phyloP scores from a whole-genome alignment of 2,797 vertebrate species.

The Sarcoramphus papa region DNA sequence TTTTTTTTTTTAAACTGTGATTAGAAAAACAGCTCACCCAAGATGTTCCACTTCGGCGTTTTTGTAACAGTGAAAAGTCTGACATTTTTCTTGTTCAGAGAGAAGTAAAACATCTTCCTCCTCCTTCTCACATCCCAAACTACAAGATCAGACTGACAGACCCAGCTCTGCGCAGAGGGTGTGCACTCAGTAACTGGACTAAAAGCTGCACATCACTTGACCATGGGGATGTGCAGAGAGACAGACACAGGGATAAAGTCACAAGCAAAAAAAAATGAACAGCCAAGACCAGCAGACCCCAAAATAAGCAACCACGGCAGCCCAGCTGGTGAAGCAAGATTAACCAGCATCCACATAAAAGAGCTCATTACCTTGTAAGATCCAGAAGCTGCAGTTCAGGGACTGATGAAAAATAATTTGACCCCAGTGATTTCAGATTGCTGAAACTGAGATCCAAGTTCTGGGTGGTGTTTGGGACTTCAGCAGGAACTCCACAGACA shows the following conservation, averaged over 20 bases:
- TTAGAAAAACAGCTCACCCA: conserved; percentile 26
- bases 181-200: not conserved
- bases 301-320: not conserved
- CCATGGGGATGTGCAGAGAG: not conserved
- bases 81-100: conserved; percentile 23
- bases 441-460: conserved; percentile 77
- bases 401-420: conserved; percentile 63
- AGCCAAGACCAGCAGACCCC: not conserved
- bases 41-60: conserved; percentile 4
- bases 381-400: conserved; percentile 69
- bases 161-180: not conserved
- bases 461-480: conserved; percentile 61
- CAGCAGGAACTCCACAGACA: conserved; percentile 43
- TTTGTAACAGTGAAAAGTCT: conserved; percentile 16
- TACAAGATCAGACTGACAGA: not conserved
- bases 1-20: not conserved
- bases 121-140: not conserved
- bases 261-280: not conserved
- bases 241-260: not conserved
- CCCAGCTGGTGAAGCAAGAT: not conserved
- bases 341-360: not conserved
- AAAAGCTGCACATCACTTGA: not conserved
- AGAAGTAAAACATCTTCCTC: not conserved
- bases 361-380: conserved; percentile 70
- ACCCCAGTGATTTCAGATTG: conserved; percentile 48